A percentile compares a stretch with the other conserved stretches of the same genome.
phyloP scores from a whole-genome alignment of 2,888 invertebrate genomes.

The Octonoba sinensis region DNA sequence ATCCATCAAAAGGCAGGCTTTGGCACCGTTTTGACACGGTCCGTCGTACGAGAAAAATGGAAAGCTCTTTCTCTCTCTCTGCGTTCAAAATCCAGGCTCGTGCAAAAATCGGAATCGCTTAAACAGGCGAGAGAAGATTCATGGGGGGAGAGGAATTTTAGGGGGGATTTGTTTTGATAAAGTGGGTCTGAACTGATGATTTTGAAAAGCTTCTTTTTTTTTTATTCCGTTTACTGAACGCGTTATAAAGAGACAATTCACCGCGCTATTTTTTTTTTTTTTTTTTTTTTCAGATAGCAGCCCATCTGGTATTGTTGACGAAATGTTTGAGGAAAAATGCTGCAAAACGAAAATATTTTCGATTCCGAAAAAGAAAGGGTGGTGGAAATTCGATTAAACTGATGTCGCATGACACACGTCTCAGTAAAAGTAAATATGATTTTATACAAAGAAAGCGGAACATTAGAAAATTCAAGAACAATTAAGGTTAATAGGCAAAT shows the following conservation, averaged over 20 bases:
- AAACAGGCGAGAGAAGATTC: conserved; percentile 9
- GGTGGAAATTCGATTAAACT: too few species aligned
- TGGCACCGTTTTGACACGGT: conserved; percentile 62
- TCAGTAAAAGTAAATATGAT: too few species aligned
- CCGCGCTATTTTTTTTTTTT: conserved; percentile 43
- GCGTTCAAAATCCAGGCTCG: conserved; percentile 43
- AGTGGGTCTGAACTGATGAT: conserved; percentile 37
- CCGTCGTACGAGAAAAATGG: conserved; percentile 53
- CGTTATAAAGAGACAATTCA: conserved; percentile 36
- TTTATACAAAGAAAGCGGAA: too few species aligned
- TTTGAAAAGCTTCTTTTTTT: conserved; percentile 17
- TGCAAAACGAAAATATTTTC: too few species aligned
- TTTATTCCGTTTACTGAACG: conserved; percentile 13
- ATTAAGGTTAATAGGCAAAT: too few species aligned
- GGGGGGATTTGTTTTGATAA: conserved; percentile 31
- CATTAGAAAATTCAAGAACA: too few species aligned
- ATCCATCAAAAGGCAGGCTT: conserved; percentile 46
- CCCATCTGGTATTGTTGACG: background rate
- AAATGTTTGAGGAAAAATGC: too few species aligned
- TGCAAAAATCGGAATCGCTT: conserved; percentile 50
- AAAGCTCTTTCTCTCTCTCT: background rate
- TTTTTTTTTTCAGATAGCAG: conserved; percentile 19
- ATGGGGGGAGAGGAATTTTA: conserved; percentile 1
- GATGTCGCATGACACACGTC: too few species aligned
- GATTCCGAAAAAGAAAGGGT: too few species aligned